Evolutionary conservation across 2,888 invertebrate species (phyloP).

Genomic region (Lithophane socia): DNA sequence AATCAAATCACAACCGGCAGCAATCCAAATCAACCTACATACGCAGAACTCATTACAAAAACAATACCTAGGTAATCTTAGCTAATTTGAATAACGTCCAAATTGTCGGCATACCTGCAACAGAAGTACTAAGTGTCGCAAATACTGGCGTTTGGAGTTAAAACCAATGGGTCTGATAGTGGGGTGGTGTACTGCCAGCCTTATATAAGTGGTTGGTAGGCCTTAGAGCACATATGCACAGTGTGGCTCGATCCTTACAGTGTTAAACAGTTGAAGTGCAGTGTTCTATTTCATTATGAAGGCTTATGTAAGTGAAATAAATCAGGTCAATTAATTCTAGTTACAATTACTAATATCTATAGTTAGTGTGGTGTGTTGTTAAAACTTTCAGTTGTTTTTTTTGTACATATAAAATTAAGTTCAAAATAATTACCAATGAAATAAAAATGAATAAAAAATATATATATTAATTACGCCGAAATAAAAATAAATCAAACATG

Average conservation of each 20-base stretch:
- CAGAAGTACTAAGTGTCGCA: conserved; percentile 67
- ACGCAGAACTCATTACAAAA: conserved; percentile 32
- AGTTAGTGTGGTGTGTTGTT: not conserved
- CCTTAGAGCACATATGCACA: conserved; percentile 76
- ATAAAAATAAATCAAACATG: not conserved
- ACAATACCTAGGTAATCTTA: conserved; percentile 38
- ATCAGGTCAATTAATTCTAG: conserved; percentile 16
- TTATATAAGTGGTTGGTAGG: conserved; percentile 80
- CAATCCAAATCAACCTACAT: conserved; percentile 29
- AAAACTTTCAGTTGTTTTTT: not conserved
- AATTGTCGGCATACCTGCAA: conserved; percentile 61
- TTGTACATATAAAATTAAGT: not conserved
- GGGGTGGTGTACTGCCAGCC: conserved; percentile 73
- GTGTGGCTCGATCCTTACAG: conserved; percentile 69
- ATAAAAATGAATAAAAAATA: not conserved
- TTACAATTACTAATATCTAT: not conserved
- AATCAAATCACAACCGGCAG: conserved; percentile 19
- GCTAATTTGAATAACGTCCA: conserved; percentile 56
- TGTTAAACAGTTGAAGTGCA: conserved; percentile 71
- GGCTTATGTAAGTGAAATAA: conserved; percentile 82
- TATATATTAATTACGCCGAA: not conserved
- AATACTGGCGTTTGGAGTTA: conserved; percentile 63
- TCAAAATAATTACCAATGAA: not conserved
- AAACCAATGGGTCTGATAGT: conserved; percentile 71
- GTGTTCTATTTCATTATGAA: conserved; percentile 77